Base-by-base conservation (phyloP, 2,797 vertebrate species). In the Lacerta viridis region DNA sequence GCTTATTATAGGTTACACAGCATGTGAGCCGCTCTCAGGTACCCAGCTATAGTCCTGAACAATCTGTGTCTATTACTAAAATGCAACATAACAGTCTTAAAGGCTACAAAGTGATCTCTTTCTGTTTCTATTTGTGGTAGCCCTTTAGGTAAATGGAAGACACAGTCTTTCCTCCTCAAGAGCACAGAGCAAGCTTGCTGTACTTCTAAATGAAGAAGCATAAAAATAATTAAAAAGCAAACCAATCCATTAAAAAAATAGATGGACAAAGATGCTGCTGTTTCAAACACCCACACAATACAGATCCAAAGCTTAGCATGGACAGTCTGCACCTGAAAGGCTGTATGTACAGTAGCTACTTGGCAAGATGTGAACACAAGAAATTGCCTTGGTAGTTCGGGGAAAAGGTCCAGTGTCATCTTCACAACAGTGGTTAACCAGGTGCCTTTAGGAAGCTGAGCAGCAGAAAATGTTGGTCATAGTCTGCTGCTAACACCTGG, bases 71-170 rank as follows among this genome's bases (percentile, higher is more conserved):
- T 69, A 29, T 83, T 77, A 83, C 72, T 33, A 68, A 82, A 83
- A 77, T 66, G 55, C n/a, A 76, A 68, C 59, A 15, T 29, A 39
- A 50, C 59, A 55, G 15, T 75, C 71, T 50, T 50, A 41, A 85
- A 17, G 25, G 39, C 41, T 68, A n/a, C n/a, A 76, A 41, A 39
- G 3, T 23, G 41, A 55, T 61, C n/a, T 77, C 71, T 29, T 50
- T 76, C 39, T 74, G 79, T 81, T 87, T 75, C 79, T 82, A 76
- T 87, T 75, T 68, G 80, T 46, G 33, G 72, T 23, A 68, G 25
- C 41, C 61, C n/a, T 66, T 43, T 13, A 69, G 61, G 61, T 27
- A 74, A 81, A 81, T n/a, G 9, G 33, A 72, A 29, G n/a, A 33
- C 27, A 29, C 10, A 18, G 0, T 29, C 20, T 64, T 20, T 61